Evolutionary conservation across 2,888 invertebrate genomes (phyloP).

Genomic region (Anoplius nigerrimus): DNA sequence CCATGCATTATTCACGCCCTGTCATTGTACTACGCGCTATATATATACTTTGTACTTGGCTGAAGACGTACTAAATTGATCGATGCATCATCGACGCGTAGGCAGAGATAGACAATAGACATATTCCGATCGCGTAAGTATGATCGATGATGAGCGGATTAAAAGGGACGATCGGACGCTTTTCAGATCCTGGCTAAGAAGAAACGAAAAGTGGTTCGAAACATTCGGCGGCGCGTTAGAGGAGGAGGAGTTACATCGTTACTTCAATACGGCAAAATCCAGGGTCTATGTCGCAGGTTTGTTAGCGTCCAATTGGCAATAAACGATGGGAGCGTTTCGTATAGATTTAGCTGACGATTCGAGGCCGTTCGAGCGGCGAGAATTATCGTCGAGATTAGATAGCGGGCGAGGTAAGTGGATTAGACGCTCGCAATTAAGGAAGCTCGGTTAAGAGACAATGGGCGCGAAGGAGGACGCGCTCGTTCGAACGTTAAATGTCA

Average conservation of each 20-base stretch:
- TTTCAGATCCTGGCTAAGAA: constrained; percentile 61
- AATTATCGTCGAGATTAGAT: neutral
- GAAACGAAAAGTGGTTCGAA: constrained; percentile 63
- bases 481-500: no score
- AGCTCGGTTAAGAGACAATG: neutral
- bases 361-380: neutral
- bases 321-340: no score
- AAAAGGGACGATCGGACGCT: constrained; percentile 3
- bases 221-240: constrained; percentile 53
- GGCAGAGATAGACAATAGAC: neutral
- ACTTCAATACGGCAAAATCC: constrained; percentile 63
- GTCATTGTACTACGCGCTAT: neutral
- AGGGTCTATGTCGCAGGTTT: constrained; percentile 61
- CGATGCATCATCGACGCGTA: no score
- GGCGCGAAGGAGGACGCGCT: no score
- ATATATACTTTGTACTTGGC: no score
- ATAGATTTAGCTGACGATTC: neutral
- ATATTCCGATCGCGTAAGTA: constrained; percentile 6
- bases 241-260: constrained; percentile 46
- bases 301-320: neutral
- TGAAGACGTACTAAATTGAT: no score
- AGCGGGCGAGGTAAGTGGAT: neutral
- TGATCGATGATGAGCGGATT: neutral
- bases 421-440: neutral
- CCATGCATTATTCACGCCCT: no score